Evolutionary conservation across 1,140 invertebrate species (phyloP).

Genomic region (Drosophila pruinosa): DNA sequence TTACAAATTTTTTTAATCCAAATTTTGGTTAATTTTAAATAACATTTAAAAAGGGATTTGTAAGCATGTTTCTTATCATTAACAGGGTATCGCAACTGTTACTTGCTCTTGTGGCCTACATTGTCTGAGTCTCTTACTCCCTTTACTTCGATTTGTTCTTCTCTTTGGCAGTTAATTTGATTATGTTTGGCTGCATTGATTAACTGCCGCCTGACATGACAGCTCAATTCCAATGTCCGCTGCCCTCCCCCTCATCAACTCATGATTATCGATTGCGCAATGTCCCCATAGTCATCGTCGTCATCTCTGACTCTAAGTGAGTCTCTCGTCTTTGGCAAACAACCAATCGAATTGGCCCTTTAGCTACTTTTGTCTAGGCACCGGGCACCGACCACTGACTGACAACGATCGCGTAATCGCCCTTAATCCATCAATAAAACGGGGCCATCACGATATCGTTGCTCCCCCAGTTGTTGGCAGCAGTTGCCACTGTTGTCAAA

Average conservation of each 20-base stretch:
- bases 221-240: conserved; percentile 68
- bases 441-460: conserved; percentile 80
- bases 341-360: conserved; percentile 62
- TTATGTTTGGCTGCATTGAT: conserved; percentile 79
- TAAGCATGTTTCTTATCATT: no score
- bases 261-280: conserved; percentile 81
- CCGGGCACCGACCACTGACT: conserved; percentile 58
- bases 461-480: conserved; percentile 37
- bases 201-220: conserved; percentile 81
- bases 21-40: no score
- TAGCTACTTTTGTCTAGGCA: conserved; percentile 46
- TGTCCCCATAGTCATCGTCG: conserved; percentile 49
- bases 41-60: no score
- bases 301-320: not conserved
- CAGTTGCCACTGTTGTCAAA: conserved; percentile 64
- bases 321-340: conserved; percentile 67
- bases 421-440: conserved; percentile 82
- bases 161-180: conserved; percentile 78
- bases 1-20: not conserved
- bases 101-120: conserved; percentile 57
- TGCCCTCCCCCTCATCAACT: not conserved
- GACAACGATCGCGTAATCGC: conserved; percentile 82
- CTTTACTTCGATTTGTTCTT: conserved; percentile 43
- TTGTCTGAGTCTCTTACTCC: conserved; percentile 38
- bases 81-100: conserved; percentile 40